Evolutionary conservation across 2,113 vertebrate species (phyloP), one percentile per base, ranked within the genome.

Genomic region (Shinisaurus crocodilurus): DNA sequence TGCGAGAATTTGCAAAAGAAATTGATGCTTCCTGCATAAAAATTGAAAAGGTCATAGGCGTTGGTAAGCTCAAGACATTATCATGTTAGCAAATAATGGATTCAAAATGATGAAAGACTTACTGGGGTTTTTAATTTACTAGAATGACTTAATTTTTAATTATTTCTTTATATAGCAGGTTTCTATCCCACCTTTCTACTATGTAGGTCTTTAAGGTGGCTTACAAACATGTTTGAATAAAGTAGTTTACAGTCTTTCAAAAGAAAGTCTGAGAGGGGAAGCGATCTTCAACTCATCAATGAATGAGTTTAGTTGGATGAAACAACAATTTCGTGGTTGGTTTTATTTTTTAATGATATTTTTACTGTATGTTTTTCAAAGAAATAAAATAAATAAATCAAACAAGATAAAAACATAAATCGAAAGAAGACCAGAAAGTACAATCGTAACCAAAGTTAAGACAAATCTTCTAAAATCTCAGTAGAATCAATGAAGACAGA

Each of bases 31-130:
- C 99, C 88, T 99, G 98, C 87, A 99, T 99, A 95, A 99, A 99
- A 97, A 99, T 99, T 40, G 99, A 99, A 97, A 99, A 99, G 97
- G 99, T 99, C 82, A 99, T 99, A 77, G 99, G 99, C 89, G 98
- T 99, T 25, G 99, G 99, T 99, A 96, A 98, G 98, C 95, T 95
- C 90, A 95, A 82, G 92, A 87, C 83, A 60, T 95, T 74, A 75
- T 20, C 65, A 8, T 86, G 50, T 94, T 90, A 90, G 12, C 67
- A 57, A 63, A 85, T 91, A 93, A 29, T 5, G 0, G 63, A 91
- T 95, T 91, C 43, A 65, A 91, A 65, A 63, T 85, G 37, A 10
- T n/a, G 12, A 9, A 37, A 57, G 27, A 16, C 40, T 86, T 65
- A 87, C 80, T 94, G 74, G 13, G 18, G 85, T 94, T 91, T 63